phyloP scores from a whole-genome alignment of 2,888 invertebrate species.

The Ferdinandea cuprea region DNA sequence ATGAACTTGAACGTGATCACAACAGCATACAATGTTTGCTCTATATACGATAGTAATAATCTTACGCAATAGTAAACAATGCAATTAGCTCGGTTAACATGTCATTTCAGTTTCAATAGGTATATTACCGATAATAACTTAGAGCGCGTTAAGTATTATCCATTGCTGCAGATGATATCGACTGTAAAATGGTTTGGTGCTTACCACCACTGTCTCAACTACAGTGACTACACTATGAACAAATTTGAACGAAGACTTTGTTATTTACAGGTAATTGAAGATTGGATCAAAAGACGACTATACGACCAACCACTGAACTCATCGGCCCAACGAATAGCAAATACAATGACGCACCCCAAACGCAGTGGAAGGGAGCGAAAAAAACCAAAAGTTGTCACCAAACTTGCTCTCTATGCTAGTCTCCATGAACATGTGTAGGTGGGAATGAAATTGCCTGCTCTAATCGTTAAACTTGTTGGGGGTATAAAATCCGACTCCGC shows the following conservation, averaged over 20 bases:
- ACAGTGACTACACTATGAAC: constrained; percentile 21
- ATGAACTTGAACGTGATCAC: constrained; percentile 64
- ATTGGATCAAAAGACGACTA: constrained; percentile 62
- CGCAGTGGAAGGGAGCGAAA: constrained; percentile 38
- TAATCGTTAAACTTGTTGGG: constrained; percentile 24
- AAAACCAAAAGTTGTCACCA: constrained; percentile 54
- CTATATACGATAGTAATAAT: constrained; percentile 13
- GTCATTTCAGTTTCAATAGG: constrained; percentile 42
- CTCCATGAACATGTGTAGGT: constrained; percentile 34
- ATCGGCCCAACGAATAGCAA: constrained; percentile 34
- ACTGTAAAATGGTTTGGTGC: constrained; percentile 8
- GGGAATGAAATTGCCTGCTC: constrained; percentile 31
- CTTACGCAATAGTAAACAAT: constrained; percentile 64
- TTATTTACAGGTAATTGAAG: constrained; percentile 31
- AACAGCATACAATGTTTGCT: constrained; percentile 27
- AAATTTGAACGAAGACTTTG: constrained; percentile 20
- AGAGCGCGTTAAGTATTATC: constrained; percentile 21
- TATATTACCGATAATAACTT: constrained; percentile 22
- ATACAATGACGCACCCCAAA: constrained; percentile 26
- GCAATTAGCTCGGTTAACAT: constrained; percentile 24
- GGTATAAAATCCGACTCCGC: constrained; percentile 66
- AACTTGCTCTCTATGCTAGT: constrained; percentile 41
- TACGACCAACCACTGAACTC: constrained; percentile 56
- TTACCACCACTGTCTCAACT: background rate
- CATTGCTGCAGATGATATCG: constrained; percentile 13